Percentiles rank a stretch among this genome's conserved stretches.
These are phyloP conservation scores for Gallinago nigripennis DNA, from an alignment of 2,797 vertebrate species.

Conservation along the genomic window DNA sequence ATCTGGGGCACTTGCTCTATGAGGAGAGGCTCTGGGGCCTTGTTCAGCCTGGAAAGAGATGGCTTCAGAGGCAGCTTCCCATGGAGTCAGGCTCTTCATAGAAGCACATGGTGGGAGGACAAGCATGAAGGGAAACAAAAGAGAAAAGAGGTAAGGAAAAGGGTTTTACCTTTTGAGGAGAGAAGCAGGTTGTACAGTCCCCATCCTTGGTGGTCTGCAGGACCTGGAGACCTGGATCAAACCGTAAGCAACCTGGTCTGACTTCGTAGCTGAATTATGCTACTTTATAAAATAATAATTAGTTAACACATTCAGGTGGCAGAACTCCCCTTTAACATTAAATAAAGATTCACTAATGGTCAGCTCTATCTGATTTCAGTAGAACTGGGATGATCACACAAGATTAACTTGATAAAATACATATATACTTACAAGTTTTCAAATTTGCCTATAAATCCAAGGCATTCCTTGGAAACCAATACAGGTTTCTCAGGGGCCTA, in stretches of 20 bases:
- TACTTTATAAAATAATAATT: neutral
- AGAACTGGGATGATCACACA: neutral
- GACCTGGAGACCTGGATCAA: neutral
- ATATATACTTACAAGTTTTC: neutral
- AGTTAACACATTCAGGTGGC: neutral
- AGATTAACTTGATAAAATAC: neutral
- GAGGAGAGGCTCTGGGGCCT: neutral
- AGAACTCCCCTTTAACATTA: neutral
- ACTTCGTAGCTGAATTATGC: neutral
- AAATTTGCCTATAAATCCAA: neutral
- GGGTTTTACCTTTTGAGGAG: neutral
- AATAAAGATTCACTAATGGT: neutral
- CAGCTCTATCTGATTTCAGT: neutral
- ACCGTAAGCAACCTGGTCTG: neutral
- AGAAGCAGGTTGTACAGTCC: neutral
- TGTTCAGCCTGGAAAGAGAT: neutral
- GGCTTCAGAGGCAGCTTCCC: neutral
- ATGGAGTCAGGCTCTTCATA: neutral
- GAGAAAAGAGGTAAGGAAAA: neutral
- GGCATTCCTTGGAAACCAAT: neutral
- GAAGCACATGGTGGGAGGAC: neutral
- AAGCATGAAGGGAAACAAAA: neutral
- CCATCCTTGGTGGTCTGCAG: neutral
- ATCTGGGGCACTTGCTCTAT: neutral
- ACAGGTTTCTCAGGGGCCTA: neutral